Percentiles rank a stretch among this genome's conserved stretches.
phyloP scores from a whole-genome alignment of 2,797 vertebrate species.

The Ceyx erithaca region DNA sequence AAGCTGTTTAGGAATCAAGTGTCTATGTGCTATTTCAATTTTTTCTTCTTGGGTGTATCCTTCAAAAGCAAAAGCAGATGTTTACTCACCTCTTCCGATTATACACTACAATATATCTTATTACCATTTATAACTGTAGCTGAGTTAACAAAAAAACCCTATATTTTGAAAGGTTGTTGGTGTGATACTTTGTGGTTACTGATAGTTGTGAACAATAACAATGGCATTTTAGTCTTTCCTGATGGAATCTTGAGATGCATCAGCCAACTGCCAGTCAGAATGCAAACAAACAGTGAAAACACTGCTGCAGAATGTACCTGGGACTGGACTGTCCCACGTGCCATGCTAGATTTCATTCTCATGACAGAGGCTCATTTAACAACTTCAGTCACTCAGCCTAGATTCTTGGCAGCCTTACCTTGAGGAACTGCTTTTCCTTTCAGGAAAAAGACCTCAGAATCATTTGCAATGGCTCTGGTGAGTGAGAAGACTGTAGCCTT shows the following conservation, averaged over 20 bases:
- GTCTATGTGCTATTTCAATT: slow-evolving; percentile 95
- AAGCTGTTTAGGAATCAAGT: slow-evolving; percentile 95
- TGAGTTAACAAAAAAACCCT: neutral
- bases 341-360: neutral
- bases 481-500: neutral
- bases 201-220: neutral
- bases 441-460: neutral
- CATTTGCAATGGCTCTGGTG: no score
- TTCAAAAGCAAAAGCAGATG: slow-evolving; percentile 46
- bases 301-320: neutral
- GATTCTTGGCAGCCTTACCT: neutral
- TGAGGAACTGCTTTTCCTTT: neutral
- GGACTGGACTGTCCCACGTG: neutral
- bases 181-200: neutral
- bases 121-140: neutral
- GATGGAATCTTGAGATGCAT: neutral
- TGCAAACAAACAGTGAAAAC: neutral
- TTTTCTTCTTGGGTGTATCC: slow-evolving; percentile 98
- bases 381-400: neutral
- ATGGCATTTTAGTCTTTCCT: neutral
- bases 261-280: neutral
- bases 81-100: neutral
- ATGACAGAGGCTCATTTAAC: neutral
- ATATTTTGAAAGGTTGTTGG: neutral
- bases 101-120: neutral